phyloP scores from a whole-genome alignment of 1,140 invertebrate genomes.

The Zaprionus africanus region DNA sequence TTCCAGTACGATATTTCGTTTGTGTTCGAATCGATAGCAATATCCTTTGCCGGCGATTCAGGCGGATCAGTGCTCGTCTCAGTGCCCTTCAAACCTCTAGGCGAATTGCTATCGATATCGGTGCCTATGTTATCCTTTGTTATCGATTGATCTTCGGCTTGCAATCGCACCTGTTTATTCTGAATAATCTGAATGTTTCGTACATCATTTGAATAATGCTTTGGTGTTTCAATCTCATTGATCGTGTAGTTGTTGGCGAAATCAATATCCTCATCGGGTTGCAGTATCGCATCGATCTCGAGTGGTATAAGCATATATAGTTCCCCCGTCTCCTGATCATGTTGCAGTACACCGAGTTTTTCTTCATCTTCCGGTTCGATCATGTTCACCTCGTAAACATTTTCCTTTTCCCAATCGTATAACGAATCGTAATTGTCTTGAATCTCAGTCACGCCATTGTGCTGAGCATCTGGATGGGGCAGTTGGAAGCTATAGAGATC shows the following conservation, averaged over 20 bases:
- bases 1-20: not conserved
- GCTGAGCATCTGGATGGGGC: not conserved
- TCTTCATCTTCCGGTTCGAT: not conserved
- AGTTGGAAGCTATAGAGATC: constrained; percentile 42
- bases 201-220: not conserved
- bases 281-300: constrained; percentile 44
- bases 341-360: constrained; percentile 28
- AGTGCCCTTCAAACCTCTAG: not conserved
- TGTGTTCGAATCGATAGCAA: not conserved
- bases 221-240: not conserved
- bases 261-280: constrained; percentile 3
- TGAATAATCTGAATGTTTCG: not conserved
- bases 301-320: constrained; percentile 54
- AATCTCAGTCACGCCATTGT: not conserved
- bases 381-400: constrained; percentile 19
- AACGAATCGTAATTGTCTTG: not conserved
- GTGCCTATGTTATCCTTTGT: not conserved
- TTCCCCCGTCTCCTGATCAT: constrained; percentile 48
- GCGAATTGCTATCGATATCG: not conserved
- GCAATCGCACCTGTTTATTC: too few relatives aligned
- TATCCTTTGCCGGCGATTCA: not conserved
- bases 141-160: not conserved
- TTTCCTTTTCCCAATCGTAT: constrained; percentile 24
- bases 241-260: not conserved
- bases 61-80: not conserved